These are phyloP conservation scores for Cyprinella venusta DNA, from an alignment of 2,797 vertebrate genomes.

Conservation along the genomic window DNA sequence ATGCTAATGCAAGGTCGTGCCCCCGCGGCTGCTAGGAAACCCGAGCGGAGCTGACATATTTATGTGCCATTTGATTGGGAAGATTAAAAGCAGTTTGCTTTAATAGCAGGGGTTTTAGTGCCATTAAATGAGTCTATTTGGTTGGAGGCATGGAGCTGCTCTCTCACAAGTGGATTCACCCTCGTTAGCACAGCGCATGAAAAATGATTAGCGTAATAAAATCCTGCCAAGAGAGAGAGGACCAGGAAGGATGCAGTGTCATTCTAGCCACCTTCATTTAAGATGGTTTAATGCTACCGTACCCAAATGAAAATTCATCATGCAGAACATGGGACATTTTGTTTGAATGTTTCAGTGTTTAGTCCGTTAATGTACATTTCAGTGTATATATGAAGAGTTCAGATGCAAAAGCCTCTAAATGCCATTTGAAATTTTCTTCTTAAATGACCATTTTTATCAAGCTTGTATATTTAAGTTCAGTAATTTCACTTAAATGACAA, in stretches of 20 bases:
- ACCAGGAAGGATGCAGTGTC: slow-evolving; percentile 58
- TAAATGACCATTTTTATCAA: no score
- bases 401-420: no score
- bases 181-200: slow-evolving; percentile 40
- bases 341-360: background rate
- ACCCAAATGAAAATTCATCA: slow-evolving; percentile 2
- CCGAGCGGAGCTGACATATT: slow-evolving; percentile 52
- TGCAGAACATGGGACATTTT: background rate
- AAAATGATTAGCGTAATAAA: slow-evolving; percentile 51
- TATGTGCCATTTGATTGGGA: slow-evolving; percentile 64
- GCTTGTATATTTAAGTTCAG: no score
- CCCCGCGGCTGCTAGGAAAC: slow-evolving; percentile 24
- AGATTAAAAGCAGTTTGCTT: slow-evolving; percentile 71
- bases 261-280: slow-evolving; percentile 52
- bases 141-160: slow-evolving; percentile 27
- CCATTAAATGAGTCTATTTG: slow-evolving; percentile 59
- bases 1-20: slow-evolving; percentile 19
- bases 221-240: slow-evolving; percentile 32
- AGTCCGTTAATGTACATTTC: background rate
- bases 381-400: no score
- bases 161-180: slow-evolving; percentile 41
- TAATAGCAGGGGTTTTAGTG: slow-evolving; percentile 62
- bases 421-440: no score
- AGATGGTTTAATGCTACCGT: slow-evolving; percentile 1
- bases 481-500: no score